Conservation (phyloP, 2,797 vertebrate genomes). For the Enteromius anoplus region DNA sequence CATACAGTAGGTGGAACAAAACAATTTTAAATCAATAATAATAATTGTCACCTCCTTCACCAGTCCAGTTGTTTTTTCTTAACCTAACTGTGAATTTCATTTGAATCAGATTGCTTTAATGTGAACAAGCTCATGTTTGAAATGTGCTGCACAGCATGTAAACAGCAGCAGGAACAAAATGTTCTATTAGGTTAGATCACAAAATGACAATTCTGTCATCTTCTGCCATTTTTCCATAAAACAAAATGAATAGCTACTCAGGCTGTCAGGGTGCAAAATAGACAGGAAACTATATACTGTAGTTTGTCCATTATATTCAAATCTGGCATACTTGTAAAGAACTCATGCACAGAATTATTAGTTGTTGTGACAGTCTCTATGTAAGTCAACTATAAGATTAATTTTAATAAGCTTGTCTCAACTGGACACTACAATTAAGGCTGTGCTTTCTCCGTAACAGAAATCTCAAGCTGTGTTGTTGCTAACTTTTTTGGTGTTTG, state of each 20-base stretch:
- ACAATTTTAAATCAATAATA: not conserved
- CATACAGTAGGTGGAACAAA: not conserved
- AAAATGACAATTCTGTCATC: not conserved
- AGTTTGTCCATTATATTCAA: not conserved
- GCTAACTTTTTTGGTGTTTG: conserved; percentile 51
- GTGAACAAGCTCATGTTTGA: not conserved
- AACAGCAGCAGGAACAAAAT: not conserved
- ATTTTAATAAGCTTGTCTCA: not conserved
- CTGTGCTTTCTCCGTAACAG: conserved; percentile 20
- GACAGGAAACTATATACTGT: not conserved
- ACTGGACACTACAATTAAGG: conserved; percentile 15
- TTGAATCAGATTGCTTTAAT: not conserved
- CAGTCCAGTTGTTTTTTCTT: not conserved
- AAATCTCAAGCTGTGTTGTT: conserved; percentile 22
- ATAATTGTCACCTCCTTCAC: not conserved
- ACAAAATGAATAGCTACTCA: not conserved
- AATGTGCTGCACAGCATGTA: conserved; percentile 10
- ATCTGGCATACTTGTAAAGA: not conserved
- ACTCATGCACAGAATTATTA: not conserved
- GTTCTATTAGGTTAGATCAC: not conserved
- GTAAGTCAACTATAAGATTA: not conserved
- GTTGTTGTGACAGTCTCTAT: not conserved
- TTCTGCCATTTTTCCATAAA: not conserved
- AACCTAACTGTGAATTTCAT: not conserved
- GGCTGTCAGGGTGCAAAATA: not conserved